A percentile compares a stretch with the other conserved stretches of the same genome.
Evolutionary conservation across 2,888 invertebrate species (phyloP).

Genomic region (Drosophila conformis): DNA sequence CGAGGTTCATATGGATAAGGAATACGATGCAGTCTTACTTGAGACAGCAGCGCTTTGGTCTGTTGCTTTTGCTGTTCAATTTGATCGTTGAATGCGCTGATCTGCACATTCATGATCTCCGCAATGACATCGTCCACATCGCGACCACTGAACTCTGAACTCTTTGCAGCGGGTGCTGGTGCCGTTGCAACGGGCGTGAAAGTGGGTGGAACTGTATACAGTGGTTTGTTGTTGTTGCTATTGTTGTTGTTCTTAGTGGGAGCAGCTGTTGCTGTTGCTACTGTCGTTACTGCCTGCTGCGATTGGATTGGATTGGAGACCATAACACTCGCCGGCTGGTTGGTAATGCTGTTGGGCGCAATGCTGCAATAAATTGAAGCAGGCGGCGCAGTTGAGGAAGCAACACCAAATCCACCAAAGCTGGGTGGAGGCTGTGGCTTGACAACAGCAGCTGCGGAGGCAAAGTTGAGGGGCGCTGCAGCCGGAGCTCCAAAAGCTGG

Average conservation of each 20-base stretch:
- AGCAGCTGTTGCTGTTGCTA: not conserved
- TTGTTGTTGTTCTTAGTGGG: conserved; percentile 13
- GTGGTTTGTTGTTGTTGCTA: conserved; percentile 60
- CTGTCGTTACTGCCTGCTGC: not conserved
- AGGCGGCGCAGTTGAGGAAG: conserved; percentile 4
- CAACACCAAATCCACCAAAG: conserved; percentile 47
- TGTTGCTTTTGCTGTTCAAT: conserved; percentile 87
- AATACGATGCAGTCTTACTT: conserved; percentile 52
- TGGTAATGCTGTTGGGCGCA: conserved; percentile 4
- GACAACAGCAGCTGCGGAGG: conserved; percentile 34
- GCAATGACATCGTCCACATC: conserved; percentile 85
- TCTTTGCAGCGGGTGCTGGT: conserved; percentile 8
- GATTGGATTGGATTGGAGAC: not conserved
- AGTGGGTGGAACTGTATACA: conserved; percentile 80
- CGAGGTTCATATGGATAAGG: not conserved
- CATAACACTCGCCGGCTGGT: not conserved
- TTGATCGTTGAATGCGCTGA: conserved; percentile 88
- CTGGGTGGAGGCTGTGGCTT: conserved; percentile 41
- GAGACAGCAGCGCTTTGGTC: conserved; percentile 85
- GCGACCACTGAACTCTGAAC: conserved; percentile 18
- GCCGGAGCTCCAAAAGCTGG: conserved; percentile 19
- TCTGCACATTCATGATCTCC: conserved; percentile 88
- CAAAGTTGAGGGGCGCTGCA: conserved; percentile 42
- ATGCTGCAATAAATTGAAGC: conserved; percentile 20
- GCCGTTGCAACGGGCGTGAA: conserved; percentile 68